A percentile compares a stretch with the other conserved stretches of the same genome.
These are phyloP conservation scores for Carollia perspicillata DNA, from an alignment of 2,113 vertebrate species.

Conservation along the genomic window DNA sequence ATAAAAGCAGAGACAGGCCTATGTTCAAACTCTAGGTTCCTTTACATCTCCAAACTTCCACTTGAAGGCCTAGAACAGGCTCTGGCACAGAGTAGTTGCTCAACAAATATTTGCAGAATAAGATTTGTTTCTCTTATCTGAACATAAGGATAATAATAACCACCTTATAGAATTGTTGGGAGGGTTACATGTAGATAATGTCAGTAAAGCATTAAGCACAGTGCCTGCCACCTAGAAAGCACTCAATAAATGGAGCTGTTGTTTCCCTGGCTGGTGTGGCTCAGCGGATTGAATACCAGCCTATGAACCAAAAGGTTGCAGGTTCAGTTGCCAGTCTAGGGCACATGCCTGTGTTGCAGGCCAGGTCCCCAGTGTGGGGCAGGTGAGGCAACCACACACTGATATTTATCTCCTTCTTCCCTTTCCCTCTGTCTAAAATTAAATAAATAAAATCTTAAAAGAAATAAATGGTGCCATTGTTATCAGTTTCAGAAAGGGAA, in stretches of 20 bases:
- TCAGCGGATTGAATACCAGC: no score
- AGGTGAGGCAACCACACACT: no score
- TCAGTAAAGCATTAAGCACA: conserved; percentile 40
- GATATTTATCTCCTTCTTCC: no score
- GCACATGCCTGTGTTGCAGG: no score
- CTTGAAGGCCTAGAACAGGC: background rate
- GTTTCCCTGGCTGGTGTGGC: background rate
- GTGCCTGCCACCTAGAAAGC: conserved; percentile 10
- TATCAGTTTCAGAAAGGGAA: conserved; percentile 35
- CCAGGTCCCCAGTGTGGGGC: no score
- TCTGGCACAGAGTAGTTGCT: conserved; percentile 29
- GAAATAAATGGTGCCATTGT: conserved; percentile 38
- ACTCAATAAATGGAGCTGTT: conserved; percentile 41
- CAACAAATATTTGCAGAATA: conserved; percentile 38
- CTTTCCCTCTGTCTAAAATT: no score
- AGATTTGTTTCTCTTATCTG: conserved; percentile 34
- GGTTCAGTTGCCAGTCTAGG: no score
- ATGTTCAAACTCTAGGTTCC: conserved; percentile 28
- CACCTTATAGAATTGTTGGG: background rate
- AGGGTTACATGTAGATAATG: background rate
- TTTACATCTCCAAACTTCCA: conserved; percentile 30
- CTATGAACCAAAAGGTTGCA: no score
- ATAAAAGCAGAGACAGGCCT: conserved; percentile 7
- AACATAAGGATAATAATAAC: conserved; percentile 36
- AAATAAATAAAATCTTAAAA: no score